Conservation (phyloP, 1,140 invertebrate genomes). For the Marisa cornuarietis region DNA sequence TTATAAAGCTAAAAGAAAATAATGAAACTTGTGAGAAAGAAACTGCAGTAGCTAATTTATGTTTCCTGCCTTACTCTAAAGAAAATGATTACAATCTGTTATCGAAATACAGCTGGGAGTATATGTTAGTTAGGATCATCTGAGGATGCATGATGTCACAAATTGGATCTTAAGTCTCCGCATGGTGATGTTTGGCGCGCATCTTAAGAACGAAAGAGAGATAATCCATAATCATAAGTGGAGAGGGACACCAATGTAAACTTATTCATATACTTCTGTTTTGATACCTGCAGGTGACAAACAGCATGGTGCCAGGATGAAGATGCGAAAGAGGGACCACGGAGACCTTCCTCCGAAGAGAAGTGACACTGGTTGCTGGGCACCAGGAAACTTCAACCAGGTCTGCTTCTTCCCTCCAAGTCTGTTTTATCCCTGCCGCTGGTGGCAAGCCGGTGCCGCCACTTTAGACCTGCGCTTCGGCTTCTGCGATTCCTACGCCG, state of each 20-base stretch:
- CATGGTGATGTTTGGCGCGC: too few relatives aligned
- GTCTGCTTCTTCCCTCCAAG: slow-evolving; percentile 16
- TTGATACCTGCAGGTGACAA: neutral
- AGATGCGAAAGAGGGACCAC: neutral
- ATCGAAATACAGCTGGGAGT: too few relatives aligned
- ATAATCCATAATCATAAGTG: neutral
- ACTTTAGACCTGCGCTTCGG: neutral
- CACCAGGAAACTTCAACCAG: neutral
- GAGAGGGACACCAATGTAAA: too few relatives aligned
- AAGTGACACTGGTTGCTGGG: neutral
- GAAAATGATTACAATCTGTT: too few relatives aligned
- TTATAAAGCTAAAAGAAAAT: too few relatives aligned
- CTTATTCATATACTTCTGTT: neutral
- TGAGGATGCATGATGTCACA: too few relatives aligned
- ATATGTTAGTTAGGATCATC: too few relatives aligned
- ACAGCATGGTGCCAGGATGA: neutral
- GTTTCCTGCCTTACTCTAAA: too few relatives aligned
- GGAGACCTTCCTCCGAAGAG: neutral
- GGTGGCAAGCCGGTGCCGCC: neutral
- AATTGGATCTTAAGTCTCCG: too few relatives aligned
- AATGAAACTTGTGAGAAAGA: too few relatives aligned
- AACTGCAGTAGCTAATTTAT: too few relatives aligned
- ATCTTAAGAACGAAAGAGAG: too few relatives aligned
- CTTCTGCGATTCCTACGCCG: neutral
- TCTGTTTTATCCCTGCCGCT: slow-evolving; percentile 21